phyloP scores from a whole-genome alignment of 1,140 invertebrate genomes.

The Bombus terrestris region DNA sequence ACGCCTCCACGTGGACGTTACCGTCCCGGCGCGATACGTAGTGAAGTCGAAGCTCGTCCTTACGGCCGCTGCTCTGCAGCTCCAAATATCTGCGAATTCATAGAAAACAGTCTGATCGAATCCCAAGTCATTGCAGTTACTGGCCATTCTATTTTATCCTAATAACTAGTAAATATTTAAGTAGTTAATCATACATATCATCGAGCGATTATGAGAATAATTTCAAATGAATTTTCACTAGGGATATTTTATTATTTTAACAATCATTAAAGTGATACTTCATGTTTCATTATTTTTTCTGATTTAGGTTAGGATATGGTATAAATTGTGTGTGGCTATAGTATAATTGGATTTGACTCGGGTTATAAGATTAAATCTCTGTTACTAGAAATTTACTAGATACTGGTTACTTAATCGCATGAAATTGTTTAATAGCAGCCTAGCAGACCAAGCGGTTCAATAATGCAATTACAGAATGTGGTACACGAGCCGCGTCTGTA shows the following conservation, averaged over 20 bases:
- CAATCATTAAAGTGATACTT: neutral
- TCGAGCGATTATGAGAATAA: neutral
- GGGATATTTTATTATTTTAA: neutral
- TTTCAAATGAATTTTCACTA: neutral
- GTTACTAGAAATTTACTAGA: neutral
- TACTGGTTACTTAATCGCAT: neutral
- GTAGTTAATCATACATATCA: neutral
- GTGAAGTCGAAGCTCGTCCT: constrained; percentile 91
- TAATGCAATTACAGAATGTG: neutral
- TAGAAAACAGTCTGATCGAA: neutral
- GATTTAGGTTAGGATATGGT: neutral
- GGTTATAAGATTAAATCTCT: neutral
- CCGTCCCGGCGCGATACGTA: constrained; percentile 86
- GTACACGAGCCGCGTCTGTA: neutral
- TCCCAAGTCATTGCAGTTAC: neutral
- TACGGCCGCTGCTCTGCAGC: constrained; percentile 93
- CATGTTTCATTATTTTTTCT: neutral
- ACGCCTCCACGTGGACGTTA: constrained; percentile 90
- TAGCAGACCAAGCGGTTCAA: neutral
- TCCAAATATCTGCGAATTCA: constrained; percentile 89
- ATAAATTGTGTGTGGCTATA: neutral
- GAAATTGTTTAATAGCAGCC: neutral
- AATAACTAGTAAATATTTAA: neutral
- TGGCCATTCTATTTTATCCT: neutral
- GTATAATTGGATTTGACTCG: neutral